Base-by-base conservation (phyloP, 1,140 invertebrate species). In the Delia radicum region DNA sequence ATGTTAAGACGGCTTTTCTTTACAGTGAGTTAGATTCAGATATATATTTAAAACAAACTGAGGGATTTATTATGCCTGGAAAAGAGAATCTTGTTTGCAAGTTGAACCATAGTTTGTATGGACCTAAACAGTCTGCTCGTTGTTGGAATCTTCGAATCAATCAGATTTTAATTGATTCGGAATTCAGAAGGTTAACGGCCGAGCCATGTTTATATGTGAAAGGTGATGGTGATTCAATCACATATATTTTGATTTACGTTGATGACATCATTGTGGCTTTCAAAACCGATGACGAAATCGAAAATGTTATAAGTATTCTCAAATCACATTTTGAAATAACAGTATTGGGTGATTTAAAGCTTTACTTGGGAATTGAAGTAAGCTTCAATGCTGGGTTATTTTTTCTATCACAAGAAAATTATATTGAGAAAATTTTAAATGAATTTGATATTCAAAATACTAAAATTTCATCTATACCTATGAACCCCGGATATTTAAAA, bases 111-210 rank as follows among this genome's bases (percentile, higher is more conserved):
- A 81, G 80, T 21, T 21, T 88, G 3, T 88, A 88, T 76, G 84
- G 84, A 0, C 76, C 88, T 6, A 87, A 88, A 79, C 87, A 89
- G 79, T 81, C 87, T 24, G 80, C 85, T 15, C 76, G 81, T 28
- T 80, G 78, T 7, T 89, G 87, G 86, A 61, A 72, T 72, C 69
- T 37, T 6, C 26, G n/a, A 42, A 29, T 13, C 5, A 73, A n/a
- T n/a, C n/a, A n/a, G n/a, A n/a, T 77, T 33, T 18, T 81, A 65
- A 74, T 46, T n/a, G 62, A 78, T 73, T 27, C 74, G 26, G 78
- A 77, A 72, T 76, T 76, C 37, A 72, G 28, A 62, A 62, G 65
- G 55, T 42, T 48, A 26, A 46, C 33, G 42, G 29, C 24, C 21
- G 81, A 84, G 37, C 75, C 80, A 15, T 87, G 86, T 81, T 77